Percentiles rank a stretch among this genome's conserved stretches.
Evolutionary conservation across 2,888 invertebrate genomes (phyloP).

Genomic region (Aspidiotus destructor): DNA sequence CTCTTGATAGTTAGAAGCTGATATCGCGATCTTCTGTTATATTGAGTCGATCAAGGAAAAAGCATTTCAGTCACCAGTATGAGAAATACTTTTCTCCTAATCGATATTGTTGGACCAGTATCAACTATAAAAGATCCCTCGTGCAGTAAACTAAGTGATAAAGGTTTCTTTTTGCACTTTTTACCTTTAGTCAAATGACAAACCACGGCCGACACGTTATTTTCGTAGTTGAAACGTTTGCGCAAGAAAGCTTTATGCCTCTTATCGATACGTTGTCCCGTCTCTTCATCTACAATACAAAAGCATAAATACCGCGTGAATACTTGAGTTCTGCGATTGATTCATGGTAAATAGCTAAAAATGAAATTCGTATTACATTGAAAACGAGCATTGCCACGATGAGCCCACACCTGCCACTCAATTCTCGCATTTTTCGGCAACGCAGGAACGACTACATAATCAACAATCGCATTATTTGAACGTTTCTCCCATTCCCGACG

Average conservation of each 20-base stretch:
- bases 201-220: conserved; percentile 73
- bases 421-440: conserved; percentile 71
- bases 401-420: conserved; percentile 92
- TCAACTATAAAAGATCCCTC: not conserved
- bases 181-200: conserved; percentile 68
- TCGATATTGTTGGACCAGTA: not conserved
- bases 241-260: conserved; percentile 74
- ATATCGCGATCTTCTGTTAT: too few relatives aligned
- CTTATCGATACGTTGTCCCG: conserved; percentile 73
- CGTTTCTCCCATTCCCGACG: conserved; percentile 70
- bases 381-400: conserved; percentile 74
- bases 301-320: conserved; percentile 35
- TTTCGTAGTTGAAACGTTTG: conserved; percentile 80
- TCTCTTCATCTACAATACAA: conserved; percentile 64
- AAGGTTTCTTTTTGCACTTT: conserved; percentile 20
- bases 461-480: conserved; percentile 76
- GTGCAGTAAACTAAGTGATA: too few relatives aligned
- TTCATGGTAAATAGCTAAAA: not conserved
- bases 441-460: conserved; percentile 72
- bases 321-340: not conserved
- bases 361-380: conserved; percentile 57
- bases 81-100: too few relatives aligned
- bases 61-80: too few relatives aligned
- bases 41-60: too few relatives aligned
- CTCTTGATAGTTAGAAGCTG: too few relatives aligned